A percentile compares a stretch with the other conserved stretches of the same genome.
Conservation (phyloP, 2,113 vertebrate species). For the Otus sunia region DNA sequence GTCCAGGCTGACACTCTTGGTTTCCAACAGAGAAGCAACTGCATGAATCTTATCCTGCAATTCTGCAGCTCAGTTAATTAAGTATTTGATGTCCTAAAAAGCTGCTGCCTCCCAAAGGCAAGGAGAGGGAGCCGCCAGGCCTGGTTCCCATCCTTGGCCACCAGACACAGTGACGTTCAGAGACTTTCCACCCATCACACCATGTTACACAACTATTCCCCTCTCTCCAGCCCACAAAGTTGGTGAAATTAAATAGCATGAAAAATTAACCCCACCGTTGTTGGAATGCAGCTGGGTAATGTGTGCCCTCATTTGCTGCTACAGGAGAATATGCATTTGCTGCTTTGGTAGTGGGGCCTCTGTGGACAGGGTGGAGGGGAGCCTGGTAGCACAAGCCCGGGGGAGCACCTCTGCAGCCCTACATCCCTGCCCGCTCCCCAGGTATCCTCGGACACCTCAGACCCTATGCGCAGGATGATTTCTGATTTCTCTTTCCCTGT, state of each 20-base stretch:
- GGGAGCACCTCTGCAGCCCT: background rate
- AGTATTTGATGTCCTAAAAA: conserved; percentile 11
- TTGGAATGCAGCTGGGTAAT: background rate
- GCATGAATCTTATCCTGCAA: background rate
- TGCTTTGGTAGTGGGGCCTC: background rate
- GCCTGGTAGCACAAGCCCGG: background rate
- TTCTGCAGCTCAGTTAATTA: conserved; percentile 27
- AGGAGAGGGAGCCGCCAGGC: background rate
- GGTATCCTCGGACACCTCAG: background rate
- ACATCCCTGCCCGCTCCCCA: background rate
- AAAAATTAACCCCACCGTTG: background rate
- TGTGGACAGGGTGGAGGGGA: accelerated
- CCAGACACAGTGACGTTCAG: background rate
- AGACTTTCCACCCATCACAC: background rate
- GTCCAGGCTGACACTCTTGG: conserved; percentile 18
- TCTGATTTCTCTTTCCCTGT: background rate
- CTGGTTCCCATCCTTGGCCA: background rate
- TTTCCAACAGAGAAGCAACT: conserved; percentile 7
- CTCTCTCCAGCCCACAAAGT: background rate
- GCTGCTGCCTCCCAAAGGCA: background rate
- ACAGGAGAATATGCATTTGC: background rate
- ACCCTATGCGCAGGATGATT: background rate
- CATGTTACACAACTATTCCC: background rate
- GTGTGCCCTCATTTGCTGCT: background rate
- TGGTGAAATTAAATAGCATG: background rate